Conservation (phyloP, 2,113 vertebrate species). For the Boulengeromyrus knoepffleri region DNA sequence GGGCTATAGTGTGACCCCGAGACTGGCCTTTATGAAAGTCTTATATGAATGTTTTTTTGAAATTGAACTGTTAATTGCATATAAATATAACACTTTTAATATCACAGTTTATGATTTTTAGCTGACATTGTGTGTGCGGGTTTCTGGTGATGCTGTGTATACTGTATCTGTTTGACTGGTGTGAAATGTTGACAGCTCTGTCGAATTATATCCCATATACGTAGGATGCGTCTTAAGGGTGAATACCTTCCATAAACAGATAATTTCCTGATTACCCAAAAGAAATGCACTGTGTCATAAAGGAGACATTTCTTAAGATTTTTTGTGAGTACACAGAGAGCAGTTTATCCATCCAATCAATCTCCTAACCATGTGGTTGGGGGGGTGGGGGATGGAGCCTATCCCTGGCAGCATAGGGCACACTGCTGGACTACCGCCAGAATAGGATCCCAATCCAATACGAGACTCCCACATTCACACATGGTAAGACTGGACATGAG, state of each 20-base stretch:
- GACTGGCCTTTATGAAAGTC: constrained; percentile 6
- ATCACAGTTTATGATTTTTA: neutral
- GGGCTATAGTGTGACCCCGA: constrained; percentile 46
- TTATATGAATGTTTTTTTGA: neutral
- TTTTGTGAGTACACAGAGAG: neutral
- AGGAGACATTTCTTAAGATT: neutral
- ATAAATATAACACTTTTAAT: neutral
- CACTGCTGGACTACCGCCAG: neutral
- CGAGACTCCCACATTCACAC: neutral
- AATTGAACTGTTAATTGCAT: neutral
- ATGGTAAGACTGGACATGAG: neutral
- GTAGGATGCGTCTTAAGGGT: neutral
- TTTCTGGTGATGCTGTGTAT: neutral
- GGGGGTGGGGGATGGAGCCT: neutral
- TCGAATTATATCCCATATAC: neutral
- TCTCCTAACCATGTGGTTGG: neutral
- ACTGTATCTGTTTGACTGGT: neutral
- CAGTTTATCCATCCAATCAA: neutral
- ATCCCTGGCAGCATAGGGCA: neutral
- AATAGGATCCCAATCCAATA: neutral
- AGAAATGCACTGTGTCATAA: neutral
- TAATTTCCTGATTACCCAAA: neutral
- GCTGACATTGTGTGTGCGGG: neutral
- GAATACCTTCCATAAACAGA: constrained; percentile 22
- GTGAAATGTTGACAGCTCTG: neutral